phyloP scores from a whole-genome alignment of 2,113 vertebrate genomes.

The Stictonetta naevosa region DNA sequence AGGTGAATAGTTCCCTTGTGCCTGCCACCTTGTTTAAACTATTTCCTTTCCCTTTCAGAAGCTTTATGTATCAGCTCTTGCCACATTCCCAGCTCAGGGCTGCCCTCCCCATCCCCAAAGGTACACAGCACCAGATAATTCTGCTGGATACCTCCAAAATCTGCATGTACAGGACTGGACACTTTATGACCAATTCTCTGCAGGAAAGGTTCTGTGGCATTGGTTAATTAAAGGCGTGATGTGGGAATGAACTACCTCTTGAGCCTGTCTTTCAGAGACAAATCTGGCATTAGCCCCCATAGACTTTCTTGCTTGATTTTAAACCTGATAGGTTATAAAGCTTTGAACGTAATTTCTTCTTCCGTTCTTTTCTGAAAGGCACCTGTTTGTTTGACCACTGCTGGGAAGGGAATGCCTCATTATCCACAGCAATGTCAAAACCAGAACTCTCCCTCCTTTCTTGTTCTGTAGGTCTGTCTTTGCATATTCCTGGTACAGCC shows the following conservation, averaged over 20 bases:
- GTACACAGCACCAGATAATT: neutral
- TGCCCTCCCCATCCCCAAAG: neutral
- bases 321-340: neutral
- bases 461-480: neutral
- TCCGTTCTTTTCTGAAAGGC: neutral
- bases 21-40: neutral
- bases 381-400: neutral
- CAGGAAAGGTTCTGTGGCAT: neutral
- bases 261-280: neutral
- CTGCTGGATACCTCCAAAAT: neutral
- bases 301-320: neutral
- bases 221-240: neutral
- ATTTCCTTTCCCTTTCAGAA: neutral
- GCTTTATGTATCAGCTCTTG: fast-evolving
- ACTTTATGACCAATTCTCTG: neutral
- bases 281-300: neutral
- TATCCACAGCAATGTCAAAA: neutral
- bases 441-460: neutral
- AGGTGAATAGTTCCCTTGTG: neutral
- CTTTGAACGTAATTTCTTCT: neutral
- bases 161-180: neutral
- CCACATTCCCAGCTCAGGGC: neutral
- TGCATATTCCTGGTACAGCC: neutral
- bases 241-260: neutral
- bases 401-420: neutral